These are phyloP conservation scores for Borostomias antarcticus DNA, from an alignment of 2,797 vertebrate genomes.

Conservation along the genomic window DNA sequence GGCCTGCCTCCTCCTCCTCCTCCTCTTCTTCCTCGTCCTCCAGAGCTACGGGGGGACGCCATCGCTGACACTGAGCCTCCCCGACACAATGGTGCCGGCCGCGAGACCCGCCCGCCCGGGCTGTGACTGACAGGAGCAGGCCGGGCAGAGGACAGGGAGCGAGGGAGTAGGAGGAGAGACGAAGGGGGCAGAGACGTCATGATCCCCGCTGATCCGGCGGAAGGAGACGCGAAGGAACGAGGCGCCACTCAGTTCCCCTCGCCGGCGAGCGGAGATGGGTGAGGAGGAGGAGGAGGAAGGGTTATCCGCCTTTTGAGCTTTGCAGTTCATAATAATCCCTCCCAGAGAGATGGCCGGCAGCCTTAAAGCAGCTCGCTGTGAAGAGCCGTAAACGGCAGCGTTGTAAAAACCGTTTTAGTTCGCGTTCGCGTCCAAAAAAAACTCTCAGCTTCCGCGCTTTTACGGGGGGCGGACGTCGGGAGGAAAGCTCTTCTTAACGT, in stretches of 20 bases:
- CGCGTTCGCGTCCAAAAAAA: too few species aligned
- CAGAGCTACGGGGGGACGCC: too few species aligned
- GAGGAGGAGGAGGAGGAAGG: slow-evolving; percentile 7
- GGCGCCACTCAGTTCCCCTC: slow-evolving; percentile 16
- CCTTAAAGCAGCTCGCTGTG: slow-evolving; percentile 7
- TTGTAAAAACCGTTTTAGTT: not conserved
- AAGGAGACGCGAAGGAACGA: slow-evolving; percentile 42
- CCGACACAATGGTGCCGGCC: slow-evolving; percentile 68
- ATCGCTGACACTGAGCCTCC: slow-evolving; percentile 45
- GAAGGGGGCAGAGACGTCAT: slow-evolving; percentile 27
- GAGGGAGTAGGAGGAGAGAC: not conserved
- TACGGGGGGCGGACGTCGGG: not conserved
- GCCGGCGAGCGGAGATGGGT: not conserved
- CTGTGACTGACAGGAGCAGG: slow-evolving; percentile 35
- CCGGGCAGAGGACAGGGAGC: too few species aligned
- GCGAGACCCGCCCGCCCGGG: slow-evolving; percentile 26
- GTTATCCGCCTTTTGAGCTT: slow-evolving; percentile 33
- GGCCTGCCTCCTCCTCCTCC: slow-evolving; percentile 15
- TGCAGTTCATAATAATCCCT: slow-evolving; percentile 34
- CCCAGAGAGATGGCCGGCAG: slow-evolving; percentile 10
- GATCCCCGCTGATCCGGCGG: slow-evolving; percentile 36
- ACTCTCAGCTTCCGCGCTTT: not conserved
- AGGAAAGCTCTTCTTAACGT: slow-evolving; percentile 10
- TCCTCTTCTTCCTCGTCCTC: too few species aligned
- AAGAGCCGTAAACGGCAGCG: not conserved